Evolutionary conservation across 2,113 vertebrate genomes (phyloP).

Genomic region (Crypturellus undulatus): DNA sequence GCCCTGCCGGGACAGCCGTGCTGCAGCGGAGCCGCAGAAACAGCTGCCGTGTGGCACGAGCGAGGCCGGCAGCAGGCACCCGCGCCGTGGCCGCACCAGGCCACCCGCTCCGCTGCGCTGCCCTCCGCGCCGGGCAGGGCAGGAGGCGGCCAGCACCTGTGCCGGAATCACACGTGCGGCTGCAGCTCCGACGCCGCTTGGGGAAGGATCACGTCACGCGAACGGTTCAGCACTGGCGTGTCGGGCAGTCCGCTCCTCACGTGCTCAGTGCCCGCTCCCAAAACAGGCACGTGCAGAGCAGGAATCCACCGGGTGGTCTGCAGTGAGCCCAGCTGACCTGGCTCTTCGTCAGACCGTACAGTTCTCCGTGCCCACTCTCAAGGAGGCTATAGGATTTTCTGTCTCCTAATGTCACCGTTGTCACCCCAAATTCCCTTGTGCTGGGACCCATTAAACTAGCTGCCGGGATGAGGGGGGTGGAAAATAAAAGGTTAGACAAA

Average conservation of each 20-base stretch:
- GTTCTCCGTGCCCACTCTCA: background rate
- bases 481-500: background rate
- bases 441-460: background rate
- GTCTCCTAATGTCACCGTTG: accelerated
- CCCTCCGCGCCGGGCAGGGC: background rate
- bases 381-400: background rate
- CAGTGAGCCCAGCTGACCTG: background rate
- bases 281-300: background rate
- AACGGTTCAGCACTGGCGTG: background rate
- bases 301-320: background rate
- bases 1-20: background rate
- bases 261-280: background rate
- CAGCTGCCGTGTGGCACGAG: background rate
- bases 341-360: background rate
- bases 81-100: background rate
- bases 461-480: background rate
- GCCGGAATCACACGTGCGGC: background rate
- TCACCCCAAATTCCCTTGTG: background rate
- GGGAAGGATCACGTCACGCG: background rate
- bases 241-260: background rate
- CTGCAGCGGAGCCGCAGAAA: slow-evolving; percentile 2
- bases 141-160: background rate
- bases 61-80: background rate
- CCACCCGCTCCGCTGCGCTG: background rate
- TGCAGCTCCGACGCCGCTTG: background rate